Conservation (phyloP, 2,888 invertebrate genomes). For the Mythimna ferrago region DNA sequence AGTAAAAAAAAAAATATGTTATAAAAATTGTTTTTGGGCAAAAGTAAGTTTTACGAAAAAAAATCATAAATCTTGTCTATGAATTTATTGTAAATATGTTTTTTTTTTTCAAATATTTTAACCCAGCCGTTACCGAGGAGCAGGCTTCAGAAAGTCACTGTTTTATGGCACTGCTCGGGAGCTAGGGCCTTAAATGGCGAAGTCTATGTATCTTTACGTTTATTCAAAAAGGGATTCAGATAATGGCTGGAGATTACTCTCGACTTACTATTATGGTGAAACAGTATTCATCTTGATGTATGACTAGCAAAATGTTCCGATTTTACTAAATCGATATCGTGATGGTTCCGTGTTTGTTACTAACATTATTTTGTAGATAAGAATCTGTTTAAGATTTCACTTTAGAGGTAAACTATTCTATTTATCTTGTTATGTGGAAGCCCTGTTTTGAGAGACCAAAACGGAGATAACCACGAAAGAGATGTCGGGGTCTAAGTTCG, state of each 20-base stretch:
- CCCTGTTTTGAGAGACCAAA: background rate
- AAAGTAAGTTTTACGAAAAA: too few species aligned
- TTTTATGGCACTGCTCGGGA: too few species aligned
- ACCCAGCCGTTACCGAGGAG: too few species aligned
- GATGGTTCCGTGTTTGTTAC: conserved; percentile 8
- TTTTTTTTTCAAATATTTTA: too few species aligned
- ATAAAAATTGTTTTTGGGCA: too few species aligned
- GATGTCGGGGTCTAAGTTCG: too few species aligned
- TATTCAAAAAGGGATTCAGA: conserved; percentile 58
- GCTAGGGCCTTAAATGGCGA: conserved; percentile 35
- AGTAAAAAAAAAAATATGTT: too few species aligned
- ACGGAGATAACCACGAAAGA: too few species aligned
- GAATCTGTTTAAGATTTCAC: background rate
- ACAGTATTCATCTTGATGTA: conserved; percentile 35
- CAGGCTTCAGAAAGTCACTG: too few species aligned
- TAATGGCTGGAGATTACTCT: conserved; percentile 46
- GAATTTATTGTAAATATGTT: too few species aligned
- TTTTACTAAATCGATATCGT: conserved; percentile 34
- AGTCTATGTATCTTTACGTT: conserved; percentile 50
- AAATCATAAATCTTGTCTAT: too few species aligned
- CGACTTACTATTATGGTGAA: conserved; percentile 38
- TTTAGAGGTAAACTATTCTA: background rate
- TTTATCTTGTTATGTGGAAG: background rate
- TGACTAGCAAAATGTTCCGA: conserved; percentile 26
- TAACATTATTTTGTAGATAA: background rate